Percentiles rank a stretch among this genome's conserved stretches.
phyloP scores from a whole-genome alignment of 2,888 invertebrate species.

The Pachymerium ferrugineum region DNA sequence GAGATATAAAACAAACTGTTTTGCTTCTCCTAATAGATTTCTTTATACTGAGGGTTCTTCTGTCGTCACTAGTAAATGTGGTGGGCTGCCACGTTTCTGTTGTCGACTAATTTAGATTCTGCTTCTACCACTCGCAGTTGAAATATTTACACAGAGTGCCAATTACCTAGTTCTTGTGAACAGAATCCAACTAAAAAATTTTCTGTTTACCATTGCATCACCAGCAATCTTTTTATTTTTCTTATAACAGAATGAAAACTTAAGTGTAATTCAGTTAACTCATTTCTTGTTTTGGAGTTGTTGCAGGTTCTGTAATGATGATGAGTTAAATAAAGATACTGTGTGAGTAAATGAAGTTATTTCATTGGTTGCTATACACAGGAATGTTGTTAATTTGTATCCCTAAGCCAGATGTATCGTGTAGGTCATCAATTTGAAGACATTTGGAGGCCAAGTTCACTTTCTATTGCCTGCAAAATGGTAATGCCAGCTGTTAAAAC shows the following conservation, averaged over 20 bases:
- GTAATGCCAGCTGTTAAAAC: constrained; percentile 6
- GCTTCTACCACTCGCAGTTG: constrained; percentile 16
- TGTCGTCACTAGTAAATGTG: constrained; percentile 12
- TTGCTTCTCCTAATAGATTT: constrained; percentile 8
- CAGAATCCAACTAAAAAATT: background rate
- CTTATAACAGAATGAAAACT: background rate
- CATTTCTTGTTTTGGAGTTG: too few relatives aligned
- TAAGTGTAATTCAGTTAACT: background rate
- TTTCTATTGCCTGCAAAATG: constrained; percentile 16
- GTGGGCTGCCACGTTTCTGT: constrained; percentile 27
- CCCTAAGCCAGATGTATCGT: constrained; percentile 22
- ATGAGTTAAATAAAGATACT: background rate
- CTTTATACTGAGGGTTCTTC: background rate
- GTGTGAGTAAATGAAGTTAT: background rate
- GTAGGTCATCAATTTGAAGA: constrained; percentile 25
- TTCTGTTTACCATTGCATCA: too few relatives aligned
- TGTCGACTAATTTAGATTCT: constrained; percentile 27
- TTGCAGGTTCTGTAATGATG: too few relatives aligned
- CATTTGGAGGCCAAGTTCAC: constrained; percentile 10
- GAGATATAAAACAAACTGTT: too few relatives aligned
- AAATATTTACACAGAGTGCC: constrained; percentile 20
- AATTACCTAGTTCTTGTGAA: background rate
- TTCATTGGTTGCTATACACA: constrained; percentile 3
- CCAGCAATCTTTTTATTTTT: background rate
- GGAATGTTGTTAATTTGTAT: constrained; percentile 24